These are phyloP conservation scores for Drosophila barbarae DNA, from an alignment of 2,888 invertebrate genomes.

Conservation along the genomic window DNA sequence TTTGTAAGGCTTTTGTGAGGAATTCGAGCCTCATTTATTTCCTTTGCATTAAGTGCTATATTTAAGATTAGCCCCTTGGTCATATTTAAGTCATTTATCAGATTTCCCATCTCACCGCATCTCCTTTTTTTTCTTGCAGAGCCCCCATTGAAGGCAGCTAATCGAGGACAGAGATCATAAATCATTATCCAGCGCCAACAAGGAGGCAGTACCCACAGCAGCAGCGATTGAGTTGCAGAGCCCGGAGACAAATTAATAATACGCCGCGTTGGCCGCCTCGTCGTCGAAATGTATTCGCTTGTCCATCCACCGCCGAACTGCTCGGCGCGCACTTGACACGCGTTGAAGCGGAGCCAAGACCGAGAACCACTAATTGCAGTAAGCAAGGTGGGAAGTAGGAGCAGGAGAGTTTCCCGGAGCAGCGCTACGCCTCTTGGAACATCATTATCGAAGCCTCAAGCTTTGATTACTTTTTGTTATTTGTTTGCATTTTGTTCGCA, in stretches of 20 bases:
- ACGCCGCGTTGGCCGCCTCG: conserved; percentile 53
- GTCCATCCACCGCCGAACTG: conserved; percentile 57
- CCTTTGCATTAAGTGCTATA: conserved; percentile 14
- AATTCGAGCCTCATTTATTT: neutral
- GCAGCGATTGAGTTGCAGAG: conserved; percentile 49
- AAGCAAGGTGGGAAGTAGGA: conserved; percentile 5
- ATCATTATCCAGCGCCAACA: conserved; percentile 49
- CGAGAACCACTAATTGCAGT: neutral
- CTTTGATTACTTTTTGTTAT: conserved; percentile 16
- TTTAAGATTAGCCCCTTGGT: conserved; percentile 7
- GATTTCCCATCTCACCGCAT: conserved; percentile 17
- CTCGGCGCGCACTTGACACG: conserved; percentile 76
- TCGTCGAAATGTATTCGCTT: conserved; percentile 71
- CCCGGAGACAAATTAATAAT: conserved; percentile 53
- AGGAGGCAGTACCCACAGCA: conserved; percentile 14
- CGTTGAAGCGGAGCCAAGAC: conserved; percentile 48
- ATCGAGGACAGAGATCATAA: conserved; percentile 58
- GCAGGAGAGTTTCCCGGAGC: conserved; percentile 11
- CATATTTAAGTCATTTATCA: conserved; percentile 25
- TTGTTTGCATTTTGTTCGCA: conserved; percentile 14
- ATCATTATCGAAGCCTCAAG: neutral
- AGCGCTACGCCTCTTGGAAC: conserved; percentile 8
- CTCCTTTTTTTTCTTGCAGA: conserved; percentile 20
- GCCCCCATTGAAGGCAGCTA: conserved; percentile 46
- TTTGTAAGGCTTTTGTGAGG: conserved; percentile 14